Base-by-base conservation (phyloP, 2,888 invertebrate genomes). In the Formica aserva region DNA sequence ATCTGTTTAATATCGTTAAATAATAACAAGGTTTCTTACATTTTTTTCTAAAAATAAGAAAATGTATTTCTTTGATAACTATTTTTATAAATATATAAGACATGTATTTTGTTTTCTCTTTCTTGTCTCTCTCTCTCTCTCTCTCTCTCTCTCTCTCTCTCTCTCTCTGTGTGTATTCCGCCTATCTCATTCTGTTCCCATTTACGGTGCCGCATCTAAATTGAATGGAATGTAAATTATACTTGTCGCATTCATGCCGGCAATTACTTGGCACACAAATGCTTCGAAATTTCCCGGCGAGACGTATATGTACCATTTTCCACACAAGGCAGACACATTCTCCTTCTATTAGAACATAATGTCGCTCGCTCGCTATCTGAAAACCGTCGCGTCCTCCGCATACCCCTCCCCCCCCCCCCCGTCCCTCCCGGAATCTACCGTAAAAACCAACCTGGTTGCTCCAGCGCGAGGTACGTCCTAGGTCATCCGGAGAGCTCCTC, bases 361-460 rank as follows among this genome's bases (percentile, higher is more conserved):
- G 69, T 69, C 48, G 26, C 29, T 18, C 29, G 29, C 32, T 78
- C 45, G 22, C 18, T 67, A 11, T 45, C n/a, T 22, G 29, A 71
- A 13, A 29, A 22, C 22, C 32, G 45, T 18, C 1, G 11, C 45
- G 45, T 18, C 1, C 15, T 8, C 32, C 8, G 32, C 32, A 18
- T 22, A 32, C 22, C 48, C 29, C 5, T 22, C 22, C 22, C 22
- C 22, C 22, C 22, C 22, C 22, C 0, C 32, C 63, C 62, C 13
- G 57, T 57, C 2, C 13, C 26, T 29, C 32, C 15, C 32, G 26
- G 57, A 71, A 78, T 57, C 26, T 13, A 13, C 41, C 18, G n/a
- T 78, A 60, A 71, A 78, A 78, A 78, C 72, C 78, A 78, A 78
- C 78, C 78, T 78, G 78, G 45, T 78, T 52, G 65, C 80, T 60